Percentiles rank a stretch among this genome's conserved stretches.
These are phyloP conservation scores for Microplitis demolitor DNA, from an alignment of 1,140 invertebrate species.

Conservation along the genomic window DNA sequence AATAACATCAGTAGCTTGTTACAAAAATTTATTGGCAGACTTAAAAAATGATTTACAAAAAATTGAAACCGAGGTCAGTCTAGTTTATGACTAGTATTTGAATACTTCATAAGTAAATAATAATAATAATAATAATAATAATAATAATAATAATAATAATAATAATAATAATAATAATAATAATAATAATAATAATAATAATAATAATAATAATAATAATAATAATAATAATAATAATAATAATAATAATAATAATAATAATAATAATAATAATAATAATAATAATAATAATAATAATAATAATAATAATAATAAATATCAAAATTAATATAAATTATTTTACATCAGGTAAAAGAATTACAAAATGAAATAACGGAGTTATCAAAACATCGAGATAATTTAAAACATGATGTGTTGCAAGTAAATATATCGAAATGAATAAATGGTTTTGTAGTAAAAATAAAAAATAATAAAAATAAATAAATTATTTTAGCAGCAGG, in stretches of 20 bases:
- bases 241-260: too few relatives aligned
- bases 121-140: too few relatives aligned
- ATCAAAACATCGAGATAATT: constrained; percentile 17
- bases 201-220: too few relatives aligned
- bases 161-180: too few relatives aligned
- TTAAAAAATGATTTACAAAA: constrained; percentile 17
- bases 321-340: too few relatives aligned
- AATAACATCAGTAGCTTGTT: constrained; percentile 4
- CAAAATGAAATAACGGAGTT: constrained; percentile 14
- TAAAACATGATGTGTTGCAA: constrained; percentile 13
- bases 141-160: too few relatives aligned
- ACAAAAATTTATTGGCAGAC: constrained; percentile 13
- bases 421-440: background rate
- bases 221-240: too few relatives aligned
- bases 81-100: background rate
- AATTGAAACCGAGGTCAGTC: constrained; percentile 14
- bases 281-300: too few relatives aligned
- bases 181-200: too few relatives aligned
- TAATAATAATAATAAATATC: too few relatives aligned
- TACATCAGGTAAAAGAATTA: constrained; percentile 14
- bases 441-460: background rate
- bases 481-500: background rate
- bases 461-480: background rate
- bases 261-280: too few relatives aligned
- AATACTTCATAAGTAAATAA: too few relatives aligned